Evolutionary conservation across 2,888 invertebrate genomes (phyloP), one percentile per base, ranked within the genome.

Genomic region (Parnassius apollo): DNA sequence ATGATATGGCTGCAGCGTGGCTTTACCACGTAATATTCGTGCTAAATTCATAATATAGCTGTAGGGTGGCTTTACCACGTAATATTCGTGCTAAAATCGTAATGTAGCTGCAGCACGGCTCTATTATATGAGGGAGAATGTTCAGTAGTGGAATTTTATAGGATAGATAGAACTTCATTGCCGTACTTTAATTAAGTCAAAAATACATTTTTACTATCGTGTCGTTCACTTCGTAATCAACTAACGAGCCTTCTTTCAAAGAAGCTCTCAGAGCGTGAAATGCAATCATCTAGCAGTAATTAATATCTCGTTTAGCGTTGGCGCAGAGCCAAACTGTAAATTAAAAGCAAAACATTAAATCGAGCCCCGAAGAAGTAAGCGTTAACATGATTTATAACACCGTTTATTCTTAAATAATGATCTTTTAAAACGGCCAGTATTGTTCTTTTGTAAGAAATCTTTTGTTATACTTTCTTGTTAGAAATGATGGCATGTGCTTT

Each of bases 171-270:
- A 35, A 35, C 35, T 35, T 35, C 35, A 35, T 35, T 35, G 4
- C 35, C 35, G 35, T 45, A 55, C 12, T 55, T 55, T 42, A 55
- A 55, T 55, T 46, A 12, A 55, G 25, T 11, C 2, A 8, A 2
- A 11, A 35, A 11, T 12, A 7, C n/a, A 49, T 57, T 58, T 58
- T 44, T 44, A 58, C 9, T 13, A 9, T 2, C 45, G 48, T 44
- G 62, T 58, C 53, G 44, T 42, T 44, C 42, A 42, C 22, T n/a
- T 12, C 46, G 58, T 59, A 62, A 62, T 59, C 58, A 58, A 35
- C 58, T 58, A 62, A 62, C 58, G 58, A 62, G 58, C 58, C 62
- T 54, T 53, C 62, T 62, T 54, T 54, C 53, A 52, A 55, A 46
- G 49, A 35, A 44, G 54, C 62, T 50, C 45, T 35, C 42, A 54